Evolutionary conservation across 2,797 vertebrate genomes (phyloP).

Genomic region (Lerista edwardsae): DNA sequence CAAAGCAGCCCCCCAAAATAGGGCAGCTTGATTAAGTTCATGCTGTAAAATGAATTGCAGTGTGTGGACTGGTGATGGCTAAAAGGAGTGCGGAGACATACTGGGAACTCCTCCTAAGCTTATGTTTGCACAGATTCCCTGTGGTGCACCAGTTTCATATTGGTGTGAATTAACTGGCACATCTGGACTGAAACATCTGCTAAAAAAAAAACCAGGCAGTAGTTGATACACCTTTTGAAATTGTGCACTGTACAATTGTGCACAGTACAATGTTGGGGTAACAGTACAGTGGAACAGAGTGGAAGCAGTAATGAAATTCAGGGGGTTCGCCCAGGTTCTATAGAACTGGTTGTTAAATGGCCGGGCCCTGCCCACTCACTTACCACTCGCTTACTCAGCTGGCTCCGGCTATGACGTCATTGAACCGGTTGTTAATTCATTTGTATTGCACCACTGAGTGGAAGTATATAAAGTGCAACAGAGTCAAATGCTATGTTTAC

Average conservation of each 20-base stretch:
- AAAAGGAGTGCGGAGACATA: fast-evolving
- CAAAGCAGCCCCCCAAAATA: background rate
- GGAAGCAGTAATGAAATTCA: no score
- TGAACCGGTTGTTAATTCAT: no score
- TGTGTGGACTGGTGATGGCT: fast-evolving
- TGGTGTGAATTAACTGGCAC: background rate
- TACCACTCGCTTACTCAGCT: no score
- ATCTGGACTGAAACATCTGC: background rate
- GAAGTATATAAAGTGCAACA: background rate
- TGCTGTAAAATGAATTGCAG: fast-evolving
- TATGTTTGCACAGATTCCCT: background rate
- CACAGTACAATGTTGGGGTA: background rate
- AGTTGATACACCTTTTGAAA: background rate
- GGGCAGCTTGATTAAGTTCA: background rate
- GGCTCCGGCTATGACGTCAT: no score
- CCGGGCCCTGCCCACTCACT: no score
- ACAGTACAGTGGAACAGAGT: background rate
- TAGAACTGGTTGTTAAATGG: no score
- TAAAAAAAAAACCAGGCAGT: background rate
- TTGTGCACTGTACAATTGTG: background rate
- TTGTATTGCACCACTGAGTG: no score
- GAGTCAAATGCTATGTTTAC: background rate
- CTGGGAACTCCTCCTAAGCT: background rate
- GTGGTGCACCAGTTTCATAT: background rate
- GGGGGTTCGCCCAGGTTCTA: no score